phyloP scores from a whole-genome alignment of 1,140 invertebrate genomes.

The Drosophila sturtevanti region DNA sequence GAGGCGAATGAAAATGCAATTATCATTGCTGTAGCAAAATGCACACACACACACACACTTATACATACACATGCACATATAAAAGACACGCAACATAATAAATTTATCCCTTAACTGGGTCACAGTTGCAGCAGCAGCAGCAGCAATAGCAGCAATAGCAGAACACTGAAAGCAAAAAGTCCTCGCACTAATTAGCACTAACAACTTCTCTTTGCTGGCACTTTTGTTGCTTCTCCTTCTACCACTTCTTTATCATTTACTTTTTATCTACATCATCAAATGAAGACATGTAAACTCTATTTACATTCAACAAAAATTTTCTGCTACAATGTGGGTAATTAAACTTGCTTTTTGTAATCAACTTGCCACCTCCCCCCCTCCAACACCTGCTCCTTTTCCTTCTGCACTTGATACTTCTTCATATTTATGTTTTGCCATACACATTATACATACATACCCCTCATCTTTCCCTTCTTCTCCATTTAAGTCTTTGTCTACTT shows the following conservation, averaged over 20 bases:
- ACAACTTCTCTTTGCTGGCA: not conserved
- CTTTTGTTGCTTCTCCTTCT: not conserved
- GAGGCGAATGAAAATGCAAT: conserved; percentile 49
- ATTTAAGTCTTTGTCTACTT: not conserved
- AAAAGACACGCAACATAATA: conserved; percentile 10
- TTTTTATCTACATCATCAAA: conserved; percentile 3
- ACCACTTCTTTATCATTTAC: conserved; percentile 14
- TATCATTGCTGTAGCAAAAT: conserved; percentile 29
- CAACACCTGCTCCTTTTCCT: not conserved
- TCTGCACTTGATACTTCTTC: not conserved
- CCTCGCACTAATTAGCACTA: conserved; percentile 3
- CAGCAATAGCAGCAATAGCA: not conserved
- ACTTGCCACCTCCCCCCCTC: conserved; percentile 1
- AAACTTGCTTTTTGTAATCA: conserved; percentile 66
- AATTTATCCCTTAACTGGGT: conserved; percentile 13
- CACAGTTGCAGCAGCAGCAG: conserved; percentile 4
- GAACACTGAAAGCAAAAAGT: conserved; percentile 8
- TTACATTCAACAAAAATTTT: conserved; percentile 46
- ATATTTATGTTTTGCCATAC: conserved; percentile 8
- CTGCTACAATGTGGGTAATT: conserved; percentile 74
- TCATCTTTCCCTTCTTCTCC: not conserved
- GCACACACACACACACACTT: conserved; percentile 20
- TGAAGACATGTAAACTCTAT: conserved; percentile 18
- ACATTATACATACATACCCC: not conserved
- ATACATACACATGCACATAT: not conserved